Evolutionary conservation across 2,797 vertebrate species (phyloP), one percentile per base, ranked within the genome.

Genomic region (Tapera naevia): DNA sequence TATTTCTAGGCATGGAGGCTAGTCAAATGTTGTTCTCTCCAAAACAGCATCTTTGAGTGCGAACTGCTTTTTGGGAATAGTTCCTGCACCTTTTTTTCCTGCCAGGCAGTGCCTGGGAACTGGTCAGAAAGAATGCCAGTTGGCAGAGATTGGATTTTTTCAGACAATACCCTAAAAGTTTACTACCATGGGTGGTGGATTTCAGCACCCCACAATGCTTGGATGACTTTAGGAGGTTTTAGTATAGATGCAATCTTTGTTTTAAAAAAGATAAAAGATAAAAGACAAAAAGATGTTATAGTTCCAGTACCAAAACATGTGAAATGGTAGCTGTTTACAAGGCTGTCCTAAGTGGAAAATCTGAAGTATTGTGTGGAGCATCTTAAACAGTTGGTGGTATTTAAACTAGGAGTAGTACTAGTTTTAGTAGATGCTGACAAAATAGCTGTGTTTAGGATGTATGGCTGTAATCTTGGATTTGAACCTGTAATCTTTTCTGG

Each of bases 381-480:
- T 70, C n/a, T 76, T 69, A 19, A 82, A 21, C 6, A 28, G 45
- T 30, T 64, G 16, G 21, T 91, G 32, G 4, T 14, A 23, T 22
- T 76, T 76, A 86, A 80, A 46, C 22, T 48, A 58, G 27, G 7
- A 86, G 28, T 35, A 33, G 32, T 14, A 5, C 3, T 64, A 25
- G 28, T 53, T 83, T 93, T 73, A 53, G 50, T 24, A 75, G 33
- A 9, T 80, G 48, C 22, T 88, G 83, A 76, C 23, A 53, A 41
- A 91, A 64, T 17, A 32, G 3, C 19, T 37, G 25, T 61, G 43
- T 51, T 73, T 60, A 60, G 80, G 51, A 56, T 76, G 32, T 85
- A 22, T 66, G 41, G 13, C 39, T 56, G 35, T 76, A 73, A 75
- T 70, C 75, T 80, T 76, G 48, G 56, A 71, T 91, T 89, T 67